Conservation (phyloP, 1,140 invertebrate genomes). For the Meteorus sp. region DNA sequence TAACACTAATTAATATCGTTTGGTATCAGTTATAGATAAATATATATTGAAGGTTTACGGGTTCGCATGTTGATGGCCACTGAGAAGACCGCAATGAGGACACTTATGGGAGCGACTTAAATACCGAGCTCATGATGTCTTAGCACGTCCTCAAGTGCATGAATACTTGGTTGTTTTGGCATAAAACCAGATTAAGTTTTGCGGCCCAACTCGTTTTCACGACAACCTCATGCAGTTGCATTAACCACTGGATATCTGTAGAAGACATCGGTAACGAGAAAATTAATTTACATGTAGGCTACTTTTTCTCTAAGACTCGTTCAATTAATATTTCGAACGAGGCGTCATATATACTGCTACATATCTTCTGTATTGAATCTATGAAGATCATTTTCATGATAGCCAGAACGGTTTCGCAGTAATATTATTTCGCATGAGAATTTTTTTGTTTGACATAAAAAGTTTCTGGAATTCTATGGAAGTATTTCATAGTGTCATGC, state of each 20-base stretch:
- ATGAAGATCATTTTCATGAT: too few relatives aligned
- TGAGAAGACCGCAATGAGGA: too few relatives aligned
- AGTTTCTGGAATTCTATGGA: too few relatives aligned
- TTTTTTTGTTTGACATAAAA: too few relatives aligned
- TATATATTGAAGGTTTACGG: too few relatives aligned
- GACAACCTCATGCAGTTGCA: slow-evolving; percentile 1
- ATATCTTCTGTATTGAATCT: slow-evolving; percentile 19
- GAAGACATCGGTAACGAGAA: slow-evolving; percentile 13
- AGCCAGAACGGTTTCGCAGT: too few relatives aligned
- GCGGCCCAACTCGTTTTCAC: slow-evolving; percentile 18
- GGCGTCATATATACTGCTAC: neutral
- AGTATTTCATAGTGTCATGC: too few relatives aligned
- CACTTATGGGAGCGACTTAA: too few relatives aligned
- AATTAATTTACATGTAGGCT: slow-evolving; percentile 13
- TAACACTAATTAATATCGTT: too few relatives aligned
- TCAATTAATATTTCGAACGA: slow-evolving; percentile 23
- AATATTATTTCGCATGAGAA: too few relatives aligned
- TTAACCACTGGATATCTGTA: neutral
- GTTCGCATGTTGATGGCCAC: too few relatives aligned
- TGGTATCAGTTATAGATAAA: too few relatives aligned
- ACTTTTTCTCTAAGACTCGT: slow-evolving; percentile 12
- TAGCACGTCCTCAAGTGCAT: neutral
- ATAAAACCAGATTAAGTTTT: slow-evolving; percentile 18
- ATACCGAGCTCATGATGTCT: neutral
- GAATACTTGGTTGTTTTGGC: slow-evolving; percentile 15